phyloP scores from a whole-genome alignment of 2,113 vertebrate genomes.

The Ceuthmochares aereus region DNA sequence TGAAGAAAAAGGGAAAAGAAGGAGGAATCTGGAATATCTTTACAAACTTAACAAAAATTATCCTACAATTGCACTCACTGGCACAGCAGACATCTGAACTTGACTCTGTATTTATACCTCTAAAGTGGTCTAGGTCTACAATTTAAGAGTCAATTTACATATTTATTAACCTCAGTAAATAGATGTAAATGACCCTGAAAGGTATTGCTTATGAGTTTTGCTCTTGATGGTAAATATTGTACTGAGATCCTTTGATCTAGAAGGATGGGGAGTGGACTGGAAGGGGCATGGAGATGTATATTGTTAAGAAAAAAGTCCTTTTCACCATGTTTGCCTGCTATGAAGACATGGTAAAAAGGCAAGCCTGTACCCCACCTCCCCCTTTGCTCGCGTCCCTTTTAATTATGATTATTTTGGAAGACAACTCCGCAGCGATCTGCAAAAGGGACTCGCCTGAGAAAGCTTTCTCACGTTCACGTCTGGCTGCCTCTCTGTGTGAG shows the following conservation, averaged over 20 bases:
- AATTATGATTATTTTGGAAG: constrained; percentile 22
- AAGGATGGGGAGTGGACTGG: background rate
- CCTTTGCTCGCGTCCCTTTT: background rate
- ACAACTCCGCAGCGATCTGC: background rate
- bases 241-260: constrained; percentile 38
- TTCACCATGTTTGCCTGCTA: constrained; percentile 22
- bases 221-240: constrained; percentile 23
- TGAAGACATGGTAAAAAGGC: constrained; percentile 28
- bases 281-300: background rate
- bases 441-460: constrained; percentile 67
- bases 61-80: background rate
- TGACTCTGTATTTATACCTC: background rate
- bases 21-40: background rate
- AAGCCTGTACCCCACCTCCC: background rate
- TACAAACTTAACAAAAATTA: background rate
- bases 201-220: background rate
- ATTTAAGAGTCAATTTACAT: background rate
- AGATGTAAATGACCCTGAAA: constrained; percentile 9
- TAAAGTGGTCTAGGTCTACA: background rate
- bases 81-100: background rate
- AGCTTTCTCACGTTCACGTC: constrained; percentile 82
- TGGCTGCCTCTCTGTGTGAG: constrained; percentile 76
- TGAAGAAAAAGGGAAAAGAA: background rate
- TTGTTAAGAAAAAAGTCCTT: background rate
- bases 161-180: constrained; percentile 33